These are phyloP conservation scores for Scaptodrosophila lebanonensis DNA, from an alignment of 1,140 invertebrate genomes.

Conservation along the genomic window DNA sequence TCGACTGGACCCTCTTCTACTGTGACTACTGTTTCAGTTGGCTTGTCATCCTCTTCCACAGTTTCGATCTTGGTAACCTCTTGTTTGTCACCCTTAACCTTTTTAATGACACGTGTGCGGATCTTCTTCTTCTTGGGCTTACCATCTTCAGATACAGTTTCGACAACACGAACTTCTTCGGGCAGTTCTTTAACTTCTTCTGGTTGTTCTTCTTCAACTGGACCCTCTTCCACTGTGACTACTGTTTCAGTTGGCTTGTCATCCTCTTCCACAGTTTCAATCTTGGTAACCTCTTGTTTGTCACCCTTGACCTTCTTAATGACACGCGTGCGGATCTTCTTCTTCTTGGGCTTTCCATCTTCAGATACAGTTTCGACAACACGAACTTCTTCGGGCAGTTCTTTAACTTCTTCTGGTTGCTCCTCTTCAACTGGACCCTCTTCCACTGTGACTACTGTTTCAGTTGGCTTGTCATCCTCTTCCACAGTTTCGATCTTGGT, in stretches of 20 bases:
- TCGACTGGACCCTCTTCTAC: slow-evolving; percentile 33
- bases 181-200: slow-evolving; percentile 23
- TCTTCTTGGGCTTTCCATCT: slow-evolving; percentile 15
- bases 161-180: slow-evolving; percentile 18
- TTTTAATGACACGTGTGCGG: slow-evolving; percentile 57
- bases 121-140: slow-evolving; percentile 25
- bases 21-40: slow-evolving; percentile 61
- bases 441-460: slow-evolving; percentile 58
- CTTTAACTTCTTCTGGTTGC: slow-evolving; percentile 13
- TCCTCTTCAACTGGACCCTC: slow-evolving; percentile 24
- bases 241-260: slow-evolving; percentile 66
- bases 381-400: slow-evolving; percentile 23
- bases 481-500: slow-evolving; percentile 76
- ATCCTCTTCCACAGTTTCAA: slow-evolving; percentile 76
- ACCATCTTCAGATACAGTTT: slow-evolving; percentile 9
- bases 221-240: slow-evolving; percentile 40
- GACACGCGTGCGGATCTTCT: slow-evolving; percentile 45
- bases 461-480: slow-evolving; percentile 70
- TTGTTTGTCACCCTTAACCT: slow-evolving; percentile 61
- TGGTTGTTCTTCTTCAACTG: slow-evolving; percentile 16
- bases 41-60: slow-evolving; percentile 73
- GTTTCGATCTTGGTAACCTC: slow-evolving; percentile 74
- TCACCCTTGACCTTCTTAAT: slow-evolving; percentile 62
- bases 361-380: slow-evolving; percentile 6
- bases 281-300: slow-evolving; percentile 67